Conservation (phyloP, 2,888 invertebrate species). For the Eilema griseolum region DNA sequence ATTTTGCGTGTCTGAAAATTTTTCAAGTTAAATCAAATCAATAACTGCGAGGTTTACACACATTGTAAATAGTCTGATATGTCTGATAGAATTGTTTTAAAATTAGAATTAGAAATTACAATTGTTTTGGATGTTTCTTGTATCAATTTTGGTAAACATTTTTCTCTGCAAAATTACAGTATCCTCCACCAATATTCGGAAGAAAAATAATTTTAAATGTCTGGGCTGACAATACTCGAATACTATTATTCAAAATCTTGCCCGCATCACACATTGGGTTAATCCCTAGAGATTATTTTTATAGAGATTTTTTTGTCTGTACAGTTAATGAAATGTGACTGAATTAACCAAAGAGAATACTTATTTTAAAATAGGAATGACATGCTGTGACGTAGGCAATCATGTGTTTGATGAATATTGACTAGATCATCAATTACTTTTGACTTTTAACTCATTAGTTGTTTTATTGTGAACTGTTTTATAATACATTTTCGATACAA, state of each 20-base stretch:
- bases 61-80: too few relatives aligned
- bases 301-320: constrained; percentile 47
- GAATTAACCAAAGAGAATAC: constrained; percentile 29
- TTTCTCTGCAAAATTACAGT: constrained; percentile 31
- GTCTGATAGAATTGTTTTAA: neutral
- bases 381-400: constrained; percentile 18
- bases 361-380: constrained; percentile 26
- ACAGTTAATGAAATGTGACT: constrained; percentile 41
- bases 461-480: neutral
- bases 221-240: constrained; percentile 41
- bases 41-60: too few relatives aligned
- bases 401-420: constrained; percentile 20
- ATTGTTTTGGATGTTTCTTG: constrained; percentile 31
- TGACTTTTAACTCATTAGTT: constrained; percentile 2
- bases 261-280: constrained; percentile 49
- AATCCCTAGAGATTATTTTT: constrained; percentile 45
- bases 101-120: too few relatives aligned
- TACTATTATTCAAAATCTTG: constrained; percentile 44
- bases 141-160: constrained; percentile 27
- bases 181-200: constrained; percentile 36
- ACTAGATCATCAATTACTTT: neutral
- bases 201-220: constrained; percentile 54
- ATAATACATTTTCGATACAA: neutral
- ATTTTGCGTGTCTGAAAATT: too few relatives aligned
- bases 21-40: too few relatives aligned